Evolutionary conservation across 2,888 invertebrate genomes (phyloP), one percentile per base, ranked within the genome.

Genomic region (Leptogaster cylindrica): DNA sequence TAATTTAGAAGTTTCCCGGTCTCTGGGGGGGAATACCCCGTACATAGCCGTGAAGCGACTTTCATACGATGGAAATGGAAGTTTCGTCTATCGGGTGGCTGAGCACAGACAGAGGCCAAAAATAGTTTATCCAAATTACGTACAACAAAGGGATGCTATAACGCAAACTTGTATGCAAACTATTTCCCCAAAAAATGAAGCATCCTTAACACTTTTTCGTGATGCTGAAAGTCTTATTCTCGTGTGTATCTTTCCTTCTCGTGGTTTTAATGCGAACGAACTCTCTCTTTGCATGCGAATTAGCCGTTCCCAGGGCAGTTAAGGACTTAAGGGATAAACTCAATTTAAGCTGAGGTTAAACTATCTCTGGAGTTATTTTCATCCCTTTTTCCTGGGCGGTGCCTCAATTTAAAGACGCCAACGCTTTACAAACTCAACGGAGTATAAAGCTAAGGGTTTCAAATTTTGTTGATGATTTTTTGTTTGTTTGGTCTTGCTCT

Each of bases 321-420:
- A 55, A 33, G 36, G 55, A 55, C 39, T 55, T 20, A 55, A 55
- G 20, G 36, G 55, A 55, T 55, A 55, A 55, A 55, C 55, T 55
- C 55, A 36, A 55, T 55, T 55, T 55, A 55, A 55, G 16, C 55
- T 55, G 55, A 55, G 55, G 55, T 55, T 55, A 55, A 55, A 55
- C 55, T 55, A 55, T 55, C 55, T 36, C 31, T 10, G 31, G 55
- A 55, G 12, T 55, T 55, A 36, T 36, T 55, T 12, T 20, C 36
- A n/a, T 18, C 14, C 36, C 50, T 16, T 27, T 18, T 50, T n/a
- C n/a, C n/a, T n/a, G n/a, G n/a, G n/a, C n/a, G n/a, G 1, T 31
- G 31, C 31, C 6, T 31, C 10, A 8, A 8, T 31, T 31, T 31
- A 18, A 6, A 18, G 16, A 18, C n/a, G 14, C 10, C 12, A 23